Evolutionary conservation across 2,888 invertebrate species (phyloP).

Genomic region (Drosophila basisetae): DNA sequence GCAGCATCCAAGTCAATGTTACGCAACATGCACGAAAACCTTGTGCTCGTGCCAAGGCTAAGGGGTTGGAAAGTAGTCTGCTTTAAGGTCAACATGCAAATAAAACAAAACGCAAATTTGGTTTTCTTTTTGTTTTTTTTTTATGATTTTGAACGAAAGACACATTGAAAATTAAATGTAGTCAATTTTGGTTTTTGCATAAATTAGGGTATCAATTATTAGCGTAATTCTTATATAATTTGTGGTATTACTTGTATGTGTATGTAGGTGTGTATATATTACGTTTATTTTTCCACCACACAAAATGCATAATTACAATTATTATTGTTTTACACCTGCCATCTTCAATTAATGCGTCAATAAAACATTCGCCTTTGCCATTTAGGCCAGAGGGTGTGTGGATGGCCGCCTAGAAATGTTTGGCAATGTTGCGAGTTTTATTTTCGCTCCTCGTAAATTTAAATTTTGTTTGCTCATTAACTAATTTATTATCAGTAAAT

Average conservation of each 20-base stretch:
- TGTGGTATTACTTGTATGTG: constrained; percentile 49
- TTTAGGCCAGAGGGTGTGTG: constrained; percentile 6
- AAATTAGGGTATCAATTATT: constrained; percentile 70
- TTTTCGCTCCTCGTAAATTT: constrained; percentile 49
- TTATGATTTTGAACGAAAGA: constrained; percentile 83
- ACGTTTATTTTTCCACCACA: constrained; percentile 60
- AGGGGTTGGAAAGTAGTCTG: constrained; percentile 6
- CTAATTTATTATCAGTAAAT: constrained; percentile 75
- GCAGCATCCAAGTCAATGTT: constrained; percentile 66
- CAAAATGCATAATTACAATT: constrained; percentile 81
- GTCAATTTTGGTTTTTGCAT: constrained; percentile 71
- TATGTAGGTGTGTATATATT: constrained; percentile 58
- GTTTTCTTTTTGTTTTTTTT: constrained; percentile 40
- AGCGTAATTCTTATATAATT: constrained; percentile 68
- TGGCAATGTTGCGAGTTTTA: constrained; percentile 43
- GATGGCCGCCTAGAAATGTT: constrained; percentile 47
- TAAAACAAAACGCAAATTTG: constrained; percentile 55
- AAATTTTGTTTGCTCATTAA: constrained; percentile 57
- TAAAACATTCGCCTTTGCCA: constrained; percentile 30
- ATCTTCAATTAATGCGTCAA: constrained; percentile 32
- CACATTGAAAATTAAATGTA: constrained; percentile 83
- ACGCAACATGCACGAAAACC: constrained; percentile 66
- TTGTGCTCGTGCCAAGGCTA: constrained; percentile 62
- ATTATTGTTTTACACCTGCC: constrained; percentile 74
- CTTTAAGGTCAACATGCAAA: constrained; percentile 66